Evolutionary conservation across 2,797 vertebrate species (phyloP), one percentile per base, ranked within the genome.

Genomic region (Eleutherodactylus coqui): DNA sequence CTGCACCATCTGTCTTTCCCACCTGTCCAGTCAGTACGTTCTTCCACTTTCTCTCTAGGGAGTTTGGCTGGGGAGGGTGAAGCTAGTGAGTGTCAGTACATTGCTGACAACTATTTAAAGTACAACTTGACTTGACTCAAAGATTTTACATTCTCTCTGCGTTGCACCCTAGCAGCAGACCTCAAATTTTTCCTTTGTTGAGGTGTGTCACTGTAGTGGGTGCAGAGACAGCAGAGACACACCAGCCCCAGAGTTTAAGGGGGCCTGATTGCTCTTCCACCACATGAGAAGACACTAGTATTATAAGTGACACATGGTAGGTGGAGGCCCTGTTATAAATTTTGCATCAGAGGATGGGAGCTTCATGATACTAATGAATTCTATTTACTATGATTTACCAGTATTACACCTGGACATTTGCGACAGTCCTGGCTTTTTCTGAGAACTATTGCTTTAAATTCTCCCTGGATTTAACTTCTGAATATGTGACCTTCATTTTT

Each of bases 1-100:
- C 96, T 1, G 96, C 96, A 73, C 97, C 97, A 0, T 95, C 96
- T 0, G 86, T 94, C 86, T 95, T 99, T 87, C 95, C 97, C 1
- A 95, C 97, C 78, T 95, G 96, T 9, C 96, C 96, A 5, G 95
- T 96, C 90, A 96, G 96, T 97, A 95, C 0, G 96, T 94, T 60
- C 21, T 64, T 38, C 55, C 69, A 45, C 27, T 38, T 79, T 77
- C 24, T 72, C 2, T 79, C 38, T 79, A 4, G 32, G 75, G 73
- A 84, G 13, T 36, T 45, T 24, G 70, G 41, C 4, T 13, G 0
- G 41, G 38, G 70, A 73, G 41, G 70, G 41, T 7, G 41, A 43
- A 9, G 10, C 21, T 70, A 41, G 8, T 70, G 36, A 41, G 67
- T n/a, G 16, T 43, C 67, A 41, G 13, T 36, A 69, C 64, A 1